Base-by-base conservation (phyloP, 2,113 vertebrate species). In the Noturus placidus region DNA sequence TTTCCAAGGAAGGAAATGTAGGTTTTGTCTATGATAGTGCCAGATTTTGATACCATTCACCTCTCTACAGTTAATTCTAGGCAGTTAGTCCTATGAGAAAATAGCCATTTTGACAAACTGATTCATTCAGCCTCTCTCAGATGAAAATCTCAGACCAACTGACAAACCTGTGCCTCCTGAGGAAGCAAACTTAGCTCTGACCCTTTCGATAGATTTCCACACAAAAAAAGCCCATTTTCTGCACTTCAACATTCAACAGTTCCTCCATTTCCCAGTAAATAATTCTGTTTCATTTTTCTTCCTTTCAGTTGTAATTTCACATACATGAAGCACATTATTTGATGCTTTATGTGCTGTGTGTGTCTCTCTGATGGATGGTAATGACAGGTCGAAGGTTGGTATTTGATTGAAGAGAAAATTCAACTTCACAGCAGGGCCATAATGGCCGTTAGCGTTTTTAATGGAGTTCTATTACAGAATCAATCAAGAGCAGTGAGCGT, bases 361-460 rank as follows among this genome's bases (percentile, higher is more conserved):
- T 79, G 54, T 86, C 70, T 86, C 70, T 38, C 3, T 90, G 74
- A 87, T 90, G 78, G 61, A 83, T 83, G 50, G 69, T 78, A 82
- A 87, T 84, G 86, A 90, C 86, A 88, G 87, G 82, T 90, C 87
- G 63, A 90, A 87, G 84, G 87, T 82, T 86, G 82, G 85, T 87
- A 89, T 85, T 85, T 61, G 89, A 83, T 87, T 70, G 86, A 89
- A 90, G 91, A 88, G 83, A 91, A 91, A 92, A 91, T 93, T 89
- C 61, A 89, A 90, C 92, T 91, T 83, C 38, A 63, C 35, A 42
- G 79, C 59, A 72, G 84, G 87, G 90, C 91, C 90, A 91, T 93
- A 91, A 93, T 92, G 90, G 87, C 89, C 90, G 91, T 92, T 92
- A 93, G 84, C 87, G 46, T 92, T 91, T 83, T 90, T 82, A 91